These are phyloP conservation scores for Amphipoea oculea DNA, from an alignment of 2,888 invertebrate genomes.

Conservation along the genomic window DNA sequence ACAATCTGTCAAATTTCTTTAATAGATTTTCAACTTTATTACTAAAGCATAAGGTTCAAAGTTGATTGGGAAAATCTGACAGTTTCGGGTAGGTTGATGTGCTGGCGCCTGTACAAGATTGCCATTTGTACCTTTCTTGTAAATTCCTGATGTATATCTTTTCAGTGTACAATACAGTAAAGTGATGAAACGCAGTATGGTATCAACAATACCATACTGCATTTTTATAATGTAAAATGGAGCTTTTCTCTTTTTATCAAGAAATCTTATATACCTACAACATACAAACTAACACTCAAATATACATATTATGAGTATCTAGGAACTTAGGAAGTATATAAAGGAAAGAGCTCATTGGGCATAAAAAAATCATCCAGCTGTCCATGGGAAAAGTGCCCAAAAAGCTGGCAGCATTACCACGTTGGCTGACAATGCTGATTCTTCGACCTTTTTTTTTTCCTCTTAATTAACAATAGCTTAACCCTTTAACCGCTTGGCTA, in stretches of 20 bases:
- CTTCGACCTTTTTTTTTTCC: not conserved
- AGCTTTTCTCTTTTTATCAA: not conserved
- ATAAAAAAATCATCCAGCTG: not conserved
- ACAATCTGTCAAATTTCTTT: too few relatives aligned
- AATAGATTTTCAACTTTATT: too few relatives aligned
- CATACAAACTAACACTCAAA: too few relatives aligned
- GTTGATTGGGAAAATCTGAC: too few relatives aligned
- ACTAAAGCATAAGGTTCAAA: too few relatives aligned
- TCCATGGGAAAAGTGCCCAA: not conserved
- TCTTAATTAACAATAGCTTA: conserved; percentile 9
- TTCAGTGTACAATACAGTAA: not conserved
- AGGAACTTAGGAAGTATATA: not conserved
- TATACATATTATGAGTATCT: too few relatives aligned
- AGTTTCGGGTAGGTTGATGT: too few relatives aligned
- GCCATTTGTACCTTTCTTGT: not conserved
- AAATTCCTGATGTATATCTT: not conserved
- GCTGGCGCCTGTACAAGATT: too few relatives aligned
- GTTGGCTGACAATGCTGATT: not conserved
- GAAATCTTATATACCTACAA: too few relatives aligned
- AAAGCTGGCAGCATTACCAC: not conserved
- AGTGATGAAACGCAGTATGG: not conserved
- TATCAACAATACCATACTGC: not conserved
- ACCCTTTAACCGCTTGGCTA: too few relatives aligned
- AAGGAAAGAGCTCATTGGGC: not conserved
- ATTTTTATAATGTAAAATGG: not conserved